Evolutionary conservation across 2,888 invertebrate species (phyloP).

Genomic region (Spilarctia lutea): DNA sequence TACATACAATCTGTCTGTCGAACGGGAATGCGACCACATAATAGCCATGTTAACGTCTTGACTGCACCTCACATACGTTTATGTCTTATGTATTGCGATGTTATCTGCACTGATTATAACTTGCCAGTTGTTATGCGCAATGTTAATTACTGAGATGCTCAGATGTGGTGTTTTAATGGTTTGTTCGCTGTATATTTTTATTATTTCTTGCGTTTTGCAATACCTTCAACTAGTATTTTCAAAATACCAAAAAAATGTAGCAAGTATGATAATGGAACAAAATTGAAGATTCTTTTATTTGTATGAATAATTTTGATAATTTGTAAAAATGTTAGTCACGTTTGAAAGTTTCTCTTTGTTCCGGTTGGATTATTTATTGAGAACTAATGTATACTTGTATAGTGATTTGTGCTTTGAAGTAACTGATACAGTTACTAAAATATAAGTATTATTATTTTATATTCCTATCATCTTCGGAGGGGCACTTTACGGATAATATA

Average conservation of each 20-base stretch:
- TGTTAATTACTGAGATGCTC: background rate
- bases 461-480: too few species aligned
- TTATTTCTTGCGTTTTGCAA: background rate
- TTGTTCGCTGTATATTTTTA: background rate
- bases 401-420: too few species aligned
- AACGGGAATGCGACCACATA: slow-evolving; percentile 58
- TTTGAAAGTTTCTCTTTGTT: too few species aligned
- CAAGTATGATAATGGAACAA: too few species aligned
- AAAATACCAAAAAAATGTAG: too few species aligned
- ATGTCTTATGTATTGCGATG: background rate
- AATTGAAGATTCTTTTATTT: too few species aligned
- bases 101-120: slow-evolving; percentile 29
- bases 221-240: background rate
- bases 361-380: too few species aligned
- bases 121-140: background rate
- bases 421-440: too few species aligned
- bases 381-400: background rate
- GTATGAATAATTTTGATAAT: too few species aligned
- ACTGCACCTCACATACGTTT: slow-evolving; percentile 27
- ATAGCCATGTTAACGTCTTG: slow-evolving; percentile 59
- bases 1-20: slow-evolving; percentile 60
- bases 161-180: background rate
- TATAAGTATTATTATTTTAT: too few species aligned
- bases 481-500: too few species aligned
- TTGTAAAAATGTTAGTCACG: too few species aligned